A percentile compares a stretch with the other conserved stretches of the same genome.
Conservation (phyloP, 2,113 vertebrate genomes). For the Pithys albifrons region DNA sequence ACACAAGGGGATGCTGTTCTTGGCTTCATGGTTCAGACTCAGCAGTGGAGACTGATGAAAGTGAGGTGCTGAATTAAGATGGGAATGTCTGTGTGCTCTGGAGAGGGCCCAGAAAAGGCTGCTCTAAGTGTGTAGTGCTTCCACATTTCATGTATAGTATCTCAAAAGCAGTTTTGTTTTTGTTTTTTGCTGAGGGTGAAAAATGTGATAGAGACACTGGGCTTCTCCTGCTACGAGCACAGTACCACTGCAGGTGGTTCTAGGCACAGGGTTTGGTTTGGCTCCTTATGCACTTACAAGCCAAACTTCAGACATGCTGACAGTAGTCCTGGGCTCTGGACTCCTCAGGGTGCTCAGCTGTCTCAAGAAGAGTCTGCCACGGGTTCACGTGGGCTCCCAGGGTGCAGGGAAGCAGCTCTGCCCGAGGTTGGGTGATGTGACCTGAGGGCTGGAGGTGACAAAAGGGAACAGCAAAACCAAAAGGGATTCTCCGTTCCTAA, state of each 20-base stretch:
- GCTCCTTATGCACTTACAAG: not conserved
- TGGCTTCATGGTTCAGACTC: not conserved
- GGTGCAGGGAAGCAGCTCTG: not conserved
- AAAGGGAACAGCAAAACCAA: not conserved
- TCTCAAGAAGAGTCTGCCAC: not conserved
- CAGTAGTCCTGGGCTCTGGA: not conserved
- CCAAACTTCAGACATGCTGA: not conserved
- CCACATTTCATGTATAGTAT: not conserved
- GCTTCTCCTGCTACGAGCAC: rapidly evolving
- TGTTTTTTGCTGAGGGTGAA: not conserved
- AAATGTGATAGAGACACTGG: not conserved
- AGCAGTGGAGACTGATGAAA: not conserved
- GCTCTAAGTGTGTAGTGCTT: not conserved
- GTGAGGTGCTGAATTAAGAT: not conserved
- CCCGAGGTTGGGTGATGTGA: not conserved
- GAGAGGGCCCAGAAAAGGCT: not conserved
- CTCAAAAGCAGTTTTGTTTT: not conserved
- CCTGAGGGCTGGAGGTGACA: not conserved
- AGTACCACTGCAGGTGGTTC: not conserved
- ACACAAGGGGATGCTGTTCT: not conserved
- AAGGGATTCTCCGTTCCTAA: not conserved
- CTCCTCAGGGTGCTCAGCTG: not conserved
- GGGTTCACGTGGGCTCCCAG: not conserved
- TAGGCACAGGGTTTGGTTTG: not conserved
- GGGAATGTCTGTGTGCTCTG: not conserved